Conservation (phyloP, 64 coral and sea anemone genomes). For the Hydrozoanthus tunicans region DNA sequence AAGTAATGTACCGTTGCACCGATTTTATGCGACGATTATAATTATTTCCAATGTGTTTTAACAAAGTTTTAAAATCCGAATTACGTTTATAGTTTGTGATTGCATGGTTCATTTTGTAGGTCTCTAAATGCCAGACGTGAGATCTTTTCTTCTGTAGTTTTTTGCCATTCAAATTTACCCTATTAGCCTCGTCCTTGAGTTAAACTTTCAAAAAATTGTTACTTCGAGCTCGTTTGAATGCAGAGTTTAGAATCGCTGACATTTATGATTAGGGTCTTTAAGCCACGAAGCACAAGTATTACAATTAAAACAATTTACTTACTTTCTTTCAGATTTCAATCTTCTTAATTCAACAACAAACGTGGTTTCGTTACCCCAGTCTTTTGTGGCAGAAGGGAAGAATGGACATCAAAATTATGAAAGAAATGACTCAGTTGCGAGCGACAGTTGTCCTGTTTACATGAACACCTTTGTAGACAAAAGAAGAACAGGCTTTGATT, state of each 20-base stretch:
- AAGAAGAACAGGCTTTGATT: background rate
- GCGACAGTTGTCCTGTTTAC: background rate
- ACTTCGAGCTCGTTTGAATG: too few relatives aligned
- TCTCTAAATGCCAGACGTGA: too few relatives aligned
- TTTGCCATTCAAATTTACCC: too few relatives aligned
- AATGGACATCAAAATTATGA: background rate
- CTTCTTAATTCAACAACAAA: background rate
- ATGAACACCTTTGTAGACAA: background rate
- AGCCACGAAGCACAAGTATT: background rate
- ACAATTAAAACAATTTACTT: background rate
- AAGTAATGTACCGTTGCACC: too few relatives aligned
- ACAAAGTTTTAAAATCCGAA: too few relatives aligned
- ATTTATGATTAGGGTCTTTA: background rate
- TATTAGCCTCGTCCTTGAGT: too few relatives aligned
- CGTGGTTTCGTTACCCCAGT: constrained; percentile 6
- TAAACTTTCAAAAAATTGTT: too few relatives aligned
- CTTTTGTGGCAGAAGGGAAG: background rate
- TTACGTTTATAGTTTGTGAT: too few relatives aligned
- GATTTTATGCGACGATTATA: too few relatives aligned
- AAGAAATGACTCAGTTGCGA: background rate
- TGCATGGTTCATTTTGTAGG: too few relatives aligned
- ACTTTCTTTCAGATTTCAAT: background rate
- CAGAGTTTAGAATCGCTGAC: background rate
- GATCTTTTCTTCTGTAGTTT: too few relatives aligned
- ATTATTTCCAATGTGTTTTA: too few relatives aligned